Base-by-base conservation (phyloP, 1,140 invertebrate species). In the Dendrolimus punctatus region DNA sequence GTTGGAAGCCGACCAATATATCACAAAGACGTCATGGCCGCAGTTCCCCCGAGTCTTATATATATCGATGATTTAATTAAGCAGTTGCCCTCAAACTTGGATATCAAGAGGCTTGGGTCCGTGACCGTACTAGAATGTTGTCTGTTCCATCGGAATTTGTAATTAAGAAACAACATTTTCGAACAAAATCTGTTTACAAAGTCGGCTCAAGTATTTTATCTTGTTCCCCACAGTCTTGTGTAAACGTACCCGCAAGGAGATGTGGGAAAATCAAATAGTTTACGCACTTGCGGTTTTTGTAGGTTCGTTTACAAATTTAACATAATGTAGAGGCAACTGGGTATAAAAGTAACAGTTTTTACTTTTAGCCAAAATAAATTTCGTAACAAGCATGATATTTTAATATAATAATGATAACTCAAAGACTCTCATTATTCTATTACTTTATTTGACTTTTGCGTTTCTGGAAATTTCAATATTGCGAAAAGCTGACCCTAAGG, bases 61-160 rank as follows among this genome's bases (percentile, higher is more conserved):
- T 62, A 53, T 70, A 76, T 68, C 73, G 69, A 74, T 74, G 66
- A 74, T 73, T 76, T 76, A 76, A 76, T 76, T 76, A 79, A 74
- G 62, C 62, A 65, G 57, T 64, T 70, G 46, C 58, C 66, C 68
- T 62, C 65, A 68, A 71, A 75, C 66, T 74, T 71, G 62, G 51
- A 60, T 68, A 64, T 60, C 56, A 58, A 57, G 57, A 57, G 51
- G 51, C 46, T 68, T 57, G 56, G 53, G 56, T 60, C 48, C 61
- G 59, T 57, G 64, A 51, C 58, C 53, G 52, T 49, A 44, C 40
- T 51, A 46, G 63, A 71, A 69, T 67, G 62, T 62, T 62, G 64
- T 69, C 64, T 66, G 60, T 62, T 68, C 66, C 64, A 59, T 53
- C 55, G 73, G 73, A 79, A 79, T 79, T 73, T 75, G 69, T 66